These are phyloP conservation scores for Leptatherina wallacei DNA, from an alignment of 2,797 vertebrate species.

Conservation along the genomic window DNA sequence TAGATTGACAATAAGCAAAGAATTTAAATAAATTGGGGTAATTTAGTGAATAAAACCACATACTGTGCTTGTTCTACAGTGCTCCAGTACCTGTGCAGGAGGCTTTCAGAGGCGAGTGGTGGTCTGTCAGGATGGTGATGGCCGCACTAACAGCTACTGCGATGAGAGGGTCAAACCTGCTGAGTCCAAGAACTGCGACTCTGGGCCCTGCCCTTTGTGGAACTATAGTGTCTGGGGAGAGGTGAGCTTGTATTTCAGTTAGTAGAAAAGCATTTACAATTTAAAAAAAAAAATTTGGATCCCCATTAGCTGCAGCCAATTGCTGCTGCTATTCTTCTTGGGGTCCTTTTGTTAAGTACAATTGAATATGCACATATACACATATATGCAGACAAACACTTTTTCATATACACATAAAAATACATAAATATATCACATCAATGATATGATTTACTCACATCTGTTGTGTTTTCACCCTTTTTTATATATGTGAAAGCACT, in stretches of 20 bases:
- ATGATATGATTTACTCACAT: not conserved
- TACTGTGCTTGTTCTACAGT: conserved; percentile 79
- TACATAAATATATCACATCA: no score
- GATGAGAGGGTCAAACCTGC: conserved; percentile 88
- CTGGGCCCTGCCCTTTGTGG: conserved; percentile 94
- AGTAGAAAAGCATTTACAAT: not conserved
- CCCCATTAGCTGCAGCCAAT: not conserved
- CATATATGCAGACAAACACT: not conserved
- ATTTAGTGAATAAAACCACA: not conserved
- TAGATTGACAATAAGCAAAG: not conserved
- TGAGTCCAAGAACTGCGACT: conserved; percentile 90
- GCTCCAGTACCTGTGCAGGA: conserved; percentile 92
- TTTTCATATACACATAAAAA: no score
- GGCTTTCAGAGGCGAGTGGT: conserved; percentile 92
- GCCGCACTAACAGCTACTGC: conserved; percentile 87
- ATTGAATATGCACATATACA: not conserved
- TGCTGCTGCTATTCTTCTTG: not conserved
- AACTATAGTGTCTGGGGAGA: conserved; percentile 94
- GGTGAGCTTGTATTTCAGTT: conserved; percentile 78
- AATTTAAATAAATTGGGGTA: not conserved
- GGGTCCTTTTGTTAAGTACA: not conserved
- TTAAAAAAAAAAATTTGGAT: no score
- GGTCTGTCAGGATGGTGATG: conserved; percentile 94
- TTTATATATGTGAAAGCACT: not conserved
- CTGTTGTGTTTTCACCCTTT: conserved; percentile 7